These are phyloP conservation scores for Notarius lentiginosus DNA, from an alignment of 2,113 vertebrate species.

Conservation along the genomic window DNA sequence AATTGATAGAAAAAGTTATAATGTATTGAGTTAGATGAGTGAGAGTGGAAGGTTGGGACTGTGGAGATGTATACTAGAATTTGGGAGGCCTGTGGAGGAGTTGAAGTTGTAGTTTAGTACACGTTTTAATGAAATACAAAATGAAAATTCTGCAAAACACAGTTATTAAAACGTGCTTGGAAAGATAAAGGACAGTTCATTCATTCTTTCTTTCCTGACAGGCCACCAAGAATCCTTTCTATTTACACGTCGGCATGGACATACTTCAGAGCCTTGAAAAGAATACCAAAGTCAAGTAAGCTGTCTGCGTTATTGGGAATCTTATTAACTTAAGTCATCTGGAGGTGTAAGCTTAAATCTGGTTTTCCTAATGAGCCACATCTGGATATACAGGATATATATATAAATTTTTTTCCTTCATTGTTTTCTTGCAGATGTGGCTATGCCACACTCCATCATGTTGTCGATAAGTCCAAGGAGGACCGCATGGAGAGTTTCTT, in stretches of 20 bases:
- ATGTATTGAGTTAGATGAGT: neutral
- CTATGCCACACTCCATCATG: conserved; percentile 95
- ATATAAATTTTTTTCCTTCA: neutral
- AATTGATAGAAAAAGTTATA: neutral
- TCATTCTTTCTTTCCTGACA: conserved; percentile 51
- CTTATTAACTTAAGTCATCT: neutral
- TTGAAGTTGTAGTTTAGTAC: neutral
- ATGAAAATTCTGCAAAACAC: neutral
- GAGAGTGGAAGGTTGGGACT: neutral
- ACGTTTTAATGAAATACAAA: neutral
- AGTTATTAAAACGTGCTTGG: neutral
- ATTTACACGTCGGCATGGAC: conserved; percentile 98
- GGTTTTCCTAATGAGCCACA: neutral
- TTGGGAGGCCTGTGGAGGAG: neutral
- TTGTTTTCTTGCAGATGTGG: conserved; percentile 80
- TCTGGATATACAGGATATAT: neutral
- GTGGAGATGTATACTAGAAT: neutral
- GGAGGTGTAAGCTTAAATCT: neutral
- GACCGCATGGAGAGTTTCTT: conserved; percentile 99
- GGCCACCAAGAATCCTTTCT: conserved; percentile 99
- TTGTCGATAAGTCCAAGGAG: conserved; percentile 96
- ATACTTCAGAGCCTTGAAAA: conserved; percentile 97
- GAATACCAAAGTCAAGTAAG: conserved; percentile 91
- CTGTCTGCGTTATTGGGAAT: neutral
- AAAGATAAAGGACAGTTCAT: neutral